These are phyloP conservation scores for Xestoiulus laeticollis DNA, from an alignment of 2,888 invertebrate species.

Conservation along the genomic window DNA sequence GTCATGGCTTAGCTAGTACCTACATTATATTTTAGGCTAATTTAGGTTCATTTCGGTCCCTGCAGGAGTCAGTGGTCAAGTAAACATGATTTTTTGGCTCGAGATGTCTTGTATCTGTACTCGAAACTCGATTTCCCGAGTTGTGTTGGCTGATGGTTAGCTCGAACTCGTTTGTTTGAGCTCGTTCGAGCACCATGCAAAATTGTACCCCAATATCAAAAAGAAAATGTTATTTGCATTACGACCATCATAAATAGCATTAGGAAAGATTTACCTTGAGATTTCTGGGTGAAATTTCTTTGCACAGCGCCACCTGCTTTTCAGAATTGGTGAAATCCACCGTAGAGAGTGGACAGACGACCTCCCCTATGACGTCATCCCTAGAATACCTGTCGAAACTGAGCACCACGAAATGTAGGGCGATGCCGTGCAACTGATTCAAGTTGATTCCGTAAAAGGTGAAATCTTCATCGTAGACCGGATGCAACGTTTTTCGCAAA, in stretches of 20 bases:
- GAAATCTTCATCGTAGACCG: conserved; percentile 98
- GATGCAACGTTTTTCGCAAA: conserved; percentile 93
- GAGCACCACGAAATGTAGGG: conserved; percentile 86
- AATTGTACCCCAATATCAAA: no score
- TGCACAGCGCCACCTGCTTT: conserved; percentile 64
- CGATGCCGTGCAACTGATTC: conserved; percentile 86
- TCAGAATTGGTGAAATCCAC: conserved; percentile 70
- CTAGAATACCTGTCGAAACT: conserved; percentile 98
- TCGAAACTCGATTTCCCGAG: no score
- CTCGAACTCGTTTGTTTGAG: no score
- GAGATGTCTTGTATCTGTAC: no score
- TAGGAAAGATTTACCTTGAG: conserved; percentile 75
- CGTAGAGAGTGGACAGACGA: conserved; percentile 73
- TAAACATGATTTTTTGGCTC: no score
- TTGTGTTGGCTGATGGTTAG: no score
- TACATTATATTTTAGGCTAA: no score
- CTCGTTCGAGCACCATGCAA: no score
- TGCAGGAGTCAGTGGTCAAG: no score
- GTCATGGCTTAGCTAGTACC: no score
- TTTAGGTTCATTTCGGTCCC: no score
- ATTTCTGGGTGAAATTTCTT: conserved; percentile 92
- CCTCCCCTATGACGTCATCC: conserved; percentile 98
- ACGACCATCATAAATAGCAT: not conserved
- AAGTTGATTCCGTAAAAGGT: conserved; percentile 95
- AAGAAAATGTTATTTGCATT: no score